phyloP scores from a whole-genome alignment of 2,888 invertebrate species.

The Nemurella pictetii region DNA sequence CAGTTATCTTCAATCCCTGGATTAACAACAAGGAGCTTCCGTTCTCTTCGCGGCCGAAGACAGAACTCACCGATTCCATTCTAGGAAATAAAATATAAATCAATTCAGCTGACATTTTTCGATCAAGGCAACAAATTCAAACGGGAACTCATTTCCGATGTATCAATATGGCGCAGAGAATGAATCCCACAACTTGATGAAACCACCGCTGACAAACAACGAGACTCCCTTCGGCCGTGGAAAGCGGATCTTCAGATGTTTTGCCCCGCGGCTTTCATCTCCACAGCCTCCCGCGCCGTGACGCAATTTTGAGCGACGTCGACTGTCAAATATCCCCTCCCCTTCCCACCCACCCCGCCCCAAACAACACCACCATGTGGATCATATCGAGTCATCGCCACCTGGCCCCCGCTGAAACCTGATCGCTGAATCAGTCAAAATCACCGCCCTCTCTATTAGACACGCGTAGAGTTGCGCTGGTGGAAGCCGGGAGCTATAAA shows the following conservation, averaged over 20 bases:
- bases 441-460: not conserved
- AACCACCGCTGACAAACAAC: no score
- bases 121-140: no score
- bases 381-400: not conserved
- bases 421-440: not conserved
- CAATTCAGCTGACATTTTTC: no score
- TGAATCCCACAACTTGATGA: no score
- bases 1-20: no score
- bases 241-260: not conserved
- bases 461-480: not conserved
- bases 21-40: no score
- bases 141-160: no score
- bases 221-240: not conserved
- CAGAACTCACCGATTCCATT: no score
- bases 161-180: no score
- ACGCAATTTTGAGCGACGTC: not conserved
- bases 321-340: not conserved
- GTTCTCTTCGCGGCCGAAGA: no score
- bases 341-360: not conserved
- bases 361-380: not conserved
- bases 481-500: not conserved
- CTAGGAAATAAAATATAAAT: no score
- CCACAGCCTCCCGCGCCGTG: not conserved
- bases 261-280: not conserved
- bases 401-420: not conserved